Evolutionary conservation across 2,797 vertebrate genomes (phyloP).

Genomic region (Coluber constrictor): DNA sequence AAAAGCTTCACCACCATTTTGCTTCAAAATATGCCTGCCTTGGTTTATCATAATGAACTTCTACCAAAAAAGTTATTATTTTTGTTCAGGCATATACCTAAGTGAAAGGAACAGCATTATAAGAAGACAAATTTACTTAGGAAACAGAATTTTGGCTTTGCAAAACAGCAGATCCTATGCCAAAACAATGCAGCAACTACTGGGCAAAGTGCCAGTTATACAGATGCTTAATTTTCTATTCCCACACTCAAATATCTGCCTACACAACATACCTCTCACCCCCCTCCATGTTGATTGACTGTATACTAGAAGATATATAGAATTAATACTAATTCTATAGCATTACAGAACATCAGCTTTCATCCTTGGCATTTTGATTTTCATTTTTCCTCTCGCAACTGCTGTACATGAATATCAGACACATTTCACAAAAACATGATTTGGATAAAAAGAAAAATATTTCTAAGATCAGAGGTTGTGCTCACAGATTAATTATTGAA

Average conservation of each 20-base stretch:
- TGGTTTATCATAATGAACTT: neutral
- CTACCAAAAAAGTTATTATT: neutral
- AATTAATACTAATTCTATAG: neutral
- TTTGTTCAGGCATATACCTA: neutral
- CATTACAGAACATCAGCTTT: neutral
- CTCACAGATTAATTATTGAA: neutral
- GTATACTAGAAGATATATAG: neutral
- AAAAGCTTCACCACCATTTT: conserved; percentile 30
- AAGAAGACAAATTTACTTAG: conserved; percentile 23
- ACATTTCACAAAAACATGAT: neutral
- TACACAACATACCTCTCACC: neutral
- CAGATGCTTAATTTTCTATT: conserved; percentile 15
- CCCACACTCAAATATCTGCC: neutral
- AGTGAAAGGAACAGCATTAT: conserved; percentile 6
- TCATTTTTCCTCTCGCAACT: neutral
- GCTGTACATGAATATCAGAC: neutral
- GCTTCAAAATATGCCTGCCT: conserved; percentile 13
- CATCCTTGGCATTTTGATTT: neutral
- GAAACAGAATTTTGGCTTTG: conserved; percentile 5
- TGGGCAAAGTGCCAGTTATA: neutral
- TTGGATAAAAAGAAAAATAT: neutral
- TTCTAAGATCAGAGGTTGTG: neutral
- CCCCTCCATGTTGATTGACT: neutral
- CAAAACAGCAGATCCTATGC: neutral
- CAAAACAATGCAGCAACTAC: conserved; percentile 24